Evolutionary conservation across 2,113 vertebrate species (phyloP), one percentile per base, ranked within the genome.

Genomic region (Marcusenius ussheri): DNA sequence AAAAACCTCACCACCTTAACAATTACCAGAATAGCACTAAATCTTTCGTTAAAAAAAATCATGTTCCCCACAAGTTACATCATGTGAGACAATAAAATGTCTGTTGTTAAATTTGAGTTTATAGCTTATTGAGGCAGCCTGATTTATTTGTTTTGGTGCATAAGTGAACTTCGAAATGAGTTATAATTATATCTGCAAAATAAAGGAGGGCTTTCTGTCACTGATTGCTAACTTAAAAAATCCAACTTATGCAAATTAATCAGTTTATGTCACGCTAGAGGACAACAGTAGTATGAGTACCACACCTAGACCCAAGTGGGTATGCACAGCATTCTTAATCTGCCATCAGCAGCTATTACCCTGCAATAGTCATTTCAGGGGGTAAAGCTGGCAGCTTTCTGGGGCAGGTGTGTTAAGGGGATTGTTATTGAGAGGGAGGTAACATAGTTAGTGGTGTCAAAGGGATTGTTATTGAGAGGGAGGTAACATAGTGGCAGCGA

Each of bases 211-310:
- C 8, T n/a, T 70, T 15, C 27, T 35, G 21, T 27, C 66, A 31
- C 27, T 15, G 66, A 74, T 35, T 35, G 27, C n/a, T 5, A 31
- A 74, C n/a, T 74, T 35, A 66, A 27, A 62, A 66, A 66, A 66
- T 77, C 27, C 70, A 77, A 7, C 5, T 53, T 49, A 53, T 89
- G 74, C 35, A 53, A 83, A 56, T 51, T 83, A 10, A 83, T 89
- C 83, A 90, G 24, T 90, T 91, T 42, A 80, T 92, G 90, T 91
- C 88, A 91, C 93, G 90, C 93, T 87, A 84, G 90, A 89, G 90
- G 92, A 91, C 86, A 89, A 39, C 24, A 88, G 90, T 92, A 86
- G 89, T 93, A 94, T 88, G 92, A 91, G 93, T 93, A 93, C 90
- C 70, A 90, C 87, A 80, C 90, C 92, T 91, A 90, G 83, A 89